A percentile compares a stretch with the other conserved stretches of the same genome.
phyloP scores from a whole-genome alignment of 2,888 invertebrate genomes.

The Xestia c-nigrum region DNA sequence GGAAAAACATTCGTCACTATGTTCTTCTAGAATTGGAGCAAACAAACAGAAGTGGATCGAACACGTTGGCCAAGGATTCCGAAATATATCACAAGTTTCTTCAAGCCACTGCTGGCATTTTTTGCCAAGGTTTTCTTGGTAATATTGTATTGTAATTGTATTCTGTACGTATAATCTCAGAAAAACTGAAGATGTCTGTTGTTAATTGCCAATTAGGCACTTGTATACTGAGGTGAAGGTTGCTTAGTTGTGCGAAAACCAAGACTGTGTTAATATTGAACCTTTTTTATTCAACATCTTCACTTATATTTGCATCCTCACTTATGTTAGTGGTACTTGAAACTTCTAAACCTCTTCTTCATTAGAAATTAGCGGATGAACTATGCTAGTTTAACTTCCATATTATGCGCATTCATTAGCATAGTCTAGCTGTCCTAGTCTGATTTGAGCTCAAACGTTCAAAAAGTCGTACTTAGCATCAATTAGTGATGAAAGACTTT shows the following conservation, averaged over 20 bases:
- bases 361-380: conserved; percentile 18
- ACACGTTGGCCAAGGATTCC: conserved; percentile 24
- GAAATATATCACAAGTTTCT: conserved; percentile 17
- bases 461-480: conserved; percentile 52
- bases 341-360: conserved; percentile 22
- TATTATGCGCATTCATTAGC: conserved; percentile 51
- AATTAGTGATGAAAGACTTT: conserved; percentile 40
- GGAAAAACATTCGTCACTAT: conserved; percentile 53
- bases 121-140: neutral
- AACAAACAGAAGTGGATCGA: conserved; percentile 33
- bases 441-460: conserved; percentile 36
- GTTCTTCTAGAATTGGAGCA: conserved; percentile 47
- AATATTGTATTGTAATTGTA: no score
- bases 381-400: conserved; percentile 21
- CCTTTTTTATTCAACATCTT: neutral
- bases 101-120: neutral
- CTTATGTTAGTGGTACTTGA: conserved; percentile 13
- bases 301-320: neutral
- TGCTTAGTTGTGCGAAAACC: neutral
- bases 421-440: conserved; percentile 28
- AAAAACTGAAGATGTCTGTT: conserved; percentile 7
- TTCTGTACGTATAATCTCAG: neutral
- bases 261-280: conserved; percentile 5
- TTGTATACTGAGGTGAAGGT: conserved; percentile 1
- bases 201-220: conserved; percentile 21